A percentile compares a stretch with the other conserved stretches of the same genome.
phyloP scores from a whole-genome alignment of 2,113 vertebrate species.

The Machaerirhynchus nigripectus region DNA sequence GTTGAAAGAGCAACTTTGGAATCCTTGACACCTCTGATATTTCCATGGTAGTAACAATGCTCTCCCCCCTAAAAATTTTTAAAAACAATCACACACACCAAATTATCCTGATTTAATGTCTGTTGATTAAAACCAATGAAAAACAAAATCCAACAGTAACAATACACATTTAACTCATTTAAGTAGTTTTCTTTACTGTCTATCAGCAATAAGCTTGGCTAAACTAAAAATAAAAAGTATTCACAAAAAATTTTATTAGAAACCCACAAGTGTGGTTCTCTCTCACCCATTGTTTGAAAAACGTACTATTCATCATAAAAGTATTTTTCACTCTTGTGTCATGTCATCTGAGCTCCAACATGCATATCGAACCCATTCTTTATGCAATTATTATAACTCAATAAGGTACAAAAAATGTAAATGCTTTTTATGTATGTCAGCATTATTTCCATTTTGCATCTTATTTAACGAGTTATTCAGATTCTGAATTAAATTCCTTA shows the following conservation, averaged over 20 bases:
- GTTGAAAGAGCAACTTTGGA: constrained; percentile 91
- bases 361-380: not conserved
- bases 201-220: not conserved
- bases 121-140: not conserved
- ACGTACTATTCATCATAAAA: not conserved
- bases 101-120: not conserved
- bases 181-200: not conserved
- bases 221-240: not conserved
- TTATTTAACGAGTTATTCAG: not conserved
- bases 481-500: not conserved
- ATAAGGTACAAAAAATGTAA: not conserved
- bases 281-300: not conserved
- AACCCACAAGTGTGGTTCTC: not conserved
- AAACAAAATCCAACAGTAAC: not conserved
- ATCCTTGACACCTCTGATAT: constrained; percentile 83
- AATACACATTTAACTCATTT: not conserved
- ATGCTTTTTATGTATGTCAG: not conserved
- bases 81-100: not conserved
- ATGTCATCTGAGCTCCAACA: not conserved
- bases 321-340: not conserved
- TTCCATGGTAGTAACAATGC: constrained; percentile 96
- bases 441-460: not conserved
- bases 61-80: constrained; percentile 85
- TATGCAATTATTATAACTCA: not conserved
- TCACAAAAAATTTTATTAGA: not conserved